Conservation (phyloP, 2,113 vertebrate genomes). For the Odontophorus gujanensis region DNA sequence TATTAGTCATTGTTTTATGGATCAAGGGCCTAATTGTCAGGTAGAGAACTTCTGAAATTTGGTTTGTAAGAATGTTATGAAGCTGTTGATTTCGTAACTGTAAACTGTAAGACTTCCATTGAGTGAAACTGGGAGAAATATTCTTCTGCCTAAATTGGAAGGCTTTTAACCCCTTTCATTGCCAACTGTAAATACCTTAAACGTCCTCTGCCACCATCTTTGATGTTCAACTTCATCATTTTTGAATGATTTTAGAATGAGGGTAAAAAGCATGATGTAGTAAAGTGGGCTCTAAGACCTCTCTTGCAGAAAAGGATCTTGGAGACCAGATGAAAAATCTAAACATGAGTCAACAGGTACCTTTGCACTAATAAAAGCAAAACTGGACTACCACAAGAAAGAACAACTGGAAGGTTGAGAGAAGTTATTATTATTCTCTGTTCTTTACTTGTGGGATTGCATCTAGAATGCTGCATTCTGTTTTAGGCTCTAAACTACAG, state of each 20-base stretch:
- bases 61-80: neutral
- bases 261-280: neutral
- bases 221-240: neutral
- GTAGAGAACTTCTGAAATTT: neutral
- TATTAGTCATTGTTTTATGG: neutral
- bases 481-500: neutral
- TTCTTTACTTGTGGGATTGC: neutral
- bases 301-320: neutral
- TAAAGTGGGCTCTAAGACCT: neutral
- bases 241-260: neutral
- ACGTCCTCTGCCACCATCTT: neutral
- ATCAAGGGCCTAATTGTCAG: neutral
- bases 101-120: neutral
- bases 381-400: fast-evolving
- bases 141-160: neutral
- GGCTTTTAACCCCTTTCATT: neutral
- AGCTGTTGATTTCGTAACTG: neutral
- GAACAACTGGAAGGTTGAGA: neutral
- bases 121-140: neutral
- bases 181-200: neutral
- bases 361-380: neutral
- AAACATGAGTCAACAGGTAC: neutral
- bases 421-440: neutral
- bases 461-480: neutral
- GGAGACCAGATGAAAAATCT: neutral